These are phyloP conservation scores for Drosophila borborema DNA, from an alignment of 2,888 invertebrate species.

Conservation along the genomic window DNA sequence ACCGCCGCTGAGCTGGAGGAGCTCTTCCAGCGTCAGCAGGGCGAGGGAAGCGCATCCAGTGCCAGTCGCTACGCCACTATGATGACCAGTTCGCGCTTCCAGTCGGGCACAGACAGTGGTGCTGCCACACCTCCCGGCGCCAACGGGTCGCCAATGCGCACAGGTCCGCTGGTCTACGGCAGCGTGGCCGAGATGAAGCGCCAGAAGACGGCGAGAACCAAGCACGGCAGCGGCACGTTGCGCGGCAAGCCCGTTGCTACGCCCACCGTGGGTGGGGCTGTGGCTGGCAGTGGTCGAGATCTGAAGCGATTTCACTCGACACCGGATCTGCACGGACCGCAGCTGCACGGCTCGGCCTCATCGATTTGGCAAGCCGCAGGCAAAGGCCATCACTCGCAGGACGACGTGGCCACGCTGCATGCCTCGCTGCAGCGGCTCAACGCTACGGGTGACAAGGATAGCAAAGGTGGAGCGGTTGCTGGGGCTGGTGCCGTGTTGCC, in stretches of 20 bases:
- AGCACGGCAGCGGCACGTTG: slow-evolving; percentile 84
- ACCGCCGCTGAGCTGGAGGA: slow-evolving; percentile 97
- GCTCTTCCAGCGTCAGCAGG: slow-evolving; percentile 94
- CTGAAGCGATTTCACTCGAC: slow-evolving; percentile 95
- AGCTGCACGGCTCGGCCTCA: slow-evolving; percentile 84
- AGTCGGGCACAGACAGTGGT: slow-evolving; percentile 87
- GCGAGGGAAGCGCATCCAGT: slow-evolving; percentile 86
- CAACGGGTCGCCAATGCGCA: slow-evolving; percentile 87
- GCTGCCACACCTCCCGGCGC: slow-evolving; percentile 88
- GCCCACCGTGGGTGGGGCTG: slow-evolving; percentile 79
- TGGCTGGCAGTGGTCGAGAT: slow-evolving; percentile 77
- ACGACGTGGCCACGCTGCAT: slow-evolving; percentile 87
- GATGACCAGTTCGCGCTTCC: slow-evolving; percentile 92
- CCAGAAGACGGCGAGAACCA: slow-evolving; percentile 87
- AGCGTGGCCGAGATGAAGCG: slow-evolving; percentile 98
- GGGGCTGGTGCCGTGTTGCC: slow-evolving; percentile 85
- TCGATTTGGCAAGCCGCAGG: slow-evolving; percentile 83
- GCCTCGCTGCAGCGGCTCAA: slow-evolving; percentile 86
- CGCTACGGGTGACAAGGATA: slow-evolving; percentile 50
- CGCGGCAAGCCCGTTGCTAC: slow-evolving; percentile 85
- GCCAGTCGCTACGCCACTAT: slow-evolving; percentile 86
- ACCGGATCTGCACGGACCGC: slow-evolving; percentile 90
- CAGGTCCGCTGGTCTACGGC: slow-evolving; percentile 90
- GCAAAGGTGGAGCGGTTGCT: not conserved
- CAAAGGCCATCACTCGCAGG: slow-evolving; percentile 89